Percentiles rank a stretch among this genome's conserved stretches.
Evolutionary conservation across 2,888 invertebrate species (phyloP).

Genomic region (Thelaira solivaga): DNA sequence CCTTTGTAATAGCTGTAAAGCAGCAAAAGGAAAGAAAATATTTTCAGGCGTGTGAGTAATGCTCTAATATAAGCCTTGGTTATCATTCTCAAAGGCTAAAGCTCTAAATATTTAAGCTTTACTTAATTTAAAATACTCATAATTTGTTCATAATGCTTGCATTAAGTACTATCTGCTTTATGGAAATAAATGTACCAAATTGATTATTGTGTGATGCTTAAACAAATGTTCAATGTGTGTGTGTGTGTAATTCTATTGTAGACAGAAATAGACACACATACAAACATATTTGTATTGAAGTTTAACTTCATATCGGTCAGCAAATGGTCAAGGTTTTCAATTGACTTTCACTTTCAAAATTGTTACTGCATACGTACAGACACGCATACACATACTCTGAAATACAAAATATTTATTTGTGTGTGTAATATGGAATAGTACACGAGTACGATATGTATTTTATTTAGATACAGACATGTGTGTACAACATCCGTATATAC

Average conservation of each 20-base stretch:
- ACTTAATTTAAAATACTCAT: no score
- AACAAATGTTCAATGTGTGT: neutral
- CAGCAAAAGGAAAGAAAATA: no score
- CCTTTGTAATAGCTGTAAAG: no score
- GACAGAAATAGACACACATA: neutral
- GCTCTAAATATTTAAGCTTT: no score
- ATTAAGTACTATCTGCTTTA: no score
- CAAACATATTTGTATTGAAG: neutral
- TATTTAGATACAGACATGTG: neutral
- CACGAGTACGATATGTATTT: neutral
- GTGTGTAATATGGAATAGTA: neutral
- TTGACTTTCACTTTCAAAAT: conserved; percentile 74
- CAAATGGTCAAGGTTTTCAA: conserved; percentile 76
- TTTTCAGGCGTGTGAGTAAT: no score
- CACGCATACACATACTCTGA: neutral
- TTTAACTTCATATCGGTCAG: conserved; percentile 50
- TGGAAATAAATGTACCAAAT: neutral
- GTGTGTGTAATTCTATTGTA: neutral
- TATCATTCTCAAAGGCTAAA: no score
- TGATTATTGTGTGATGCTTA: neutral
- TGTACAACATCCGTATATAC: neutral
- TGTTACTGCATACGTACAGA: conserved; percentile 32
- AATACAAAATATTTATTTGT: neutral
- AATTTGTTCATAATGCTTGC: no score
- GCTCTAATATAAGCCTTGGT: no score